Evolutionary conservation across 2,888 invertebrate species (phyloP), one percentile per base, ranked within the genome.

Genomic region (Sinopyrophorus schimmeli): DNA sequence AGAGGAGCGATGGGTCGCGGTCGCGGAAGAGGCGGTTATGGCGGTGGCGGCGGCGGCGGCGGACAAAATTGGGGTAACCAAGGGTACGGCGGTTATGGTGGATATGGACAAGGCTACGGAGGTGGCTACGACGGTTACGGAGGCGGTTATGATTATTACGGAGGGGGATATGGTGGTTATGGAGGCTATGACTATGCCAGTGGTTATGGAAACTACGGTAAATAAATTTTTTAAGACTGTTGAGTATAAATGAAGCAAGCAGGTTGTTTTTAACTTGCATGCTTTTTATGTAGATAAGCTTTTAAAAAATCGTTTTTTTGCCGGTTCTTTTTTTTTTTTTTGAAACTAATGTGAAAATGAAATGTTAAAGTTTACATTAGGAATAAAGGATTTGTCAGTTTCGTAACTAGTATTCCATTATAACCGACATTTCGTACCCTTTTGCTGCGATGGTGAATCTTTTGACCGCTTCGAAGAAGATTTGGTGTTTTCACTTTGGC

Each of bases 141-240:
- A 69, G 81, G 82, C 67, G 83, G 85, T 64, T 83, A 84, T 68
- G 80, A 81, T 74, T 81, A 81, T 75, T 83, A 81, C 72, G 86
- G 87, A 68, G 84, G 87, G 76, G 85, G 86, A 68, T 86, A 86
- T 75, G 83, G 84, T 66, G 84, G 84, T 67, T 87, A 87, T 76
- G 86, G 87, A 71, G 85, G 87, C 71, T 87, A 87, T 76, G 86
- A 86, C 77, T 86, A 86, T 78, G 82, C 85, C 73, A n/a, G n/a
- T n/a, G 85, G 84, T 78, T 87, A 87, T 77, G 84, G 84, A 77
- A 86, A 86, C 80, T 87, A 87, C 80, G 87, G 87, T 86, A 87
- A 82, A 82, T 84, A 50, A 31, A 20, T 42, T 44, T 39, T 5
- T 24, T 12, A 35, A 15, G 34, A 16, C 34, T 40, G 32, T 23